These are phyloP conservation scores for Pogonomyrmex californicus DNA, from an alignment of 1,140 invertebrate genomes.

Conservation along the genomic window DNA sequence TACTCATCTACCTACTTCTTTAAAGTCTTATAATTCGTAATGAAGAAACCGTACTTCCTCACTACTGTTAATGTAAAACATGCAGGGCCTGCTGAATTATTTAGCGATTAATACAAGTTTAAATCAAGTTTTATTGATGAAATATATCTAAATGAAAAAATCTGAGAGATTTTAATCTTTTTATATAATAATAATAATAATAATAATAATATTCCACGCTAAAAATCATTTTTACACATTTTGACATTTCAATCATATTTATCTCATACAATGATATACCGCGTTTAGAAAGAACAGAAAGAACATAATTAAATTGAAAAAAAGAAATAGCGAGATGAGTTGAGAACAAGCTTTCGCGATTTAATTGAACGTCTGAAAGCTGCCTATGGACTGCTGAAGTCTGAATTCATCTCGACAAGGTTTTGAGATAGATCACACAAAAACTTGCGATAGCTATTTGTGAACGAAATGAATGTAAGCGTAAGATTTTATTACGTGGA, in stretches of 20 bases:
- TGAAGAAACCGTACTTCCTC: conserved; percentile 3
- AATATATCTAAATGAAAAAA: conserved; percentile 31
- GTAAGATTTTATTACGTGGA: neutral
- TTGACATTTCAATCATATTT: neutral
- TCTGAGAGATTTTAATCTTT: conserved; percentile 46
- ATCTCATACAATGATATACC: conserved; percentile 12
- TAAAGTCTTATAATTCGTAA: conserved; percentile 41
- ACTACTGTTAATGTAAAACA: conserved; percentile 10
- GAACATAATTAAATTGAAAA: conserved; percentile 71
- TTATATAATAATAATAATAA: neutral
- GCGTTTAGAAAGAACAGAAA: neutral
- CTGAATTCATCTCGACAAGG: conserved; percentile 30
- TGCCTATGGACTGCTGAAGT: neutral
- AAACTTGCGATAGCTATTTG: conserved; percentile 36
- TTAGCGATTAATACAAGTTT: neutral
- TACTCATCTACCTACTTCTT: conserved; percentile 10
- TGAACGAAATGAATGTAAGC: neutral
- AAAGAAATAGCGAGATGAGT: conserved; percentile 13
- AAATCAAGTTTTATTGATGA: conserved; percentile 3
- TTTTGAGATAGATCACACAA: conserved; percentile 60
- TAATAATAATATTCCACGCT: neutral
- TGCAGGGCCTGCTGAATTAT: neutral
- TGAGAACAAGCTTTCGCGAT: conserved; percentile 57
- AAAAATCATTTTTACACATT: conserved; percentile 56
- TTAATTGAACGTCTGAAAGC: conserved; percentile 75